Evolutionary conservation across 1,140 invertebrate species (phyloP), one percentile per base, ranked within the genome.

Genomic region (Magallana gigas): DNA sequence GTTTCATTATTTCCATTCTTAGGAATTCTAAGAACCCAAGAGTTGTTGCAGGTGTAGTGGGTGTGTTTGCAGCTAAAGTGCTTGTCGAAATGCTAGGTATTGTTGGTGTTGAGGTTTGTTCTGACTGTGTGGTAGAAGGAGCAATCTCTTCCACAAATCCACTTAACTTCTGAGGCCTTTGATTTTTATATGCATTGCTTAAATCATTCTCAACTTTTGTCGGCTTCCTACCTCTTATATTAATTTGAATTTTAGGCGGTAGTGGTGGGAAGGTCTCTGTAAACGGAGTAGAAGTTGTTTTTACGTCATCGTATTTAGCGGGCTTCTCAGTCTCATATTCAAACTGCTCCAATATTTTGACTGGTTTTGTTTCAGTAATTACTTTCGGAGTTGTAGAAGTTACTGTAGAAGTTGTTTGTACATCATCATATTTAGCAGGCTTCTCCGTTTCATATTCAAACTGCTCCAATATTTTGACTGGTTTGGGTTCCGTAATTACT

Each of bases 401-500:
- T 48, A 48, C 36, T 48, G 36, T 29, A 36, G 9, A 12, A 29
- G 68, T 23, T 76, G 36, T 48, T 48, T 48, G 2, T 11, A 29
- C 12, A 16, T 12, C 60, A 29, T 76, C 68, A 11, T 76, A 76
- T 8, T 14, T 76, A 23, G 36, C 23, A 23, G 68, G 68, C 18
- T 76, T 76, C 23, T 76, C 68, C 9, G 68, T 76, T 29, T 76
- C 68, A 76, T 76, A 76, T 29, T 29, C 23, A 76, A 76, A 76
- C 68, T 36, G 23, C 14, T 76, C 68, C 29, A 76, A 6, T 12
- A 12, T 76, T 12, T 76, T 8, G 6, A 29, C 23, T 23, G 68
- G 8, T 23, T 36, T 76, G 11, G 23, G 1, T 76, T 76, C 68
- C 11, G 8, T 23, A 9, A 9, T 76, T 12, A 9, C 12, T 76